Conservation (phyloP, 2,888 invertebrate species). For the Phrixothrix hirtus region DNA sequence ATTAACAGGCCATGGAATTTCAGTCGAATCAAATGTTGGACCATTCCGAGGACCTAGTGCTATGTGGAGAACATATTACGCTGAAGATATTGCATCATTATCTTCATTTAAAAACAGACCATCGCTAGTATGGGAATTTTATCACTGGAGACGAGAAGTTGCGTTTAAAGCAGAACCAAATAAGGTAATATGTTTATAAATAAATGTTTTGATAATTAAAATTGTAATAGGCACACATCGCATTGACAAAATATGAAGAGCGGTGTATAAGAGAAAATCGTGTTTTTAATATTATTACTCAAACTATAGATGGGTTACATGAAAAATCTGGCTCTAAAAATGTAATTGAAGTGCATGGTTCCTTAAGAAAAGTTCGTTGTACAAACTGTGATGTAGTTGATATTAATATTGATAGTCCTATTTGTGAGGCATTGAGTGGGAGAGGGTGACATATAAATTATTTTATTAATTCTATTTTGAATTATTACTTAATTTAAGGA, state of each 20-base stretch:
- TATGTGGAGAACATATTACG: constrained; percentile 76
- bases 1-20: constrained; percentile 94
- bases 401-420: constrained; percentile 73
- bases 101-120: constrained; percentile 73
- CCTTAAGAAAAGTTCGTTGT: constrained; percentile 77
- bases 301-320: constrained; percentile 96
- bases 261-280: constrained; percentile 65
- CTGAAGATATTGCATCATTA: constrained; percentile 69
- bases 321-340: constrained; percentile 81
- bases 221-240: constrained; percentile 64
- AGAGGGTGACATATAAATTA: constrained; percentile 60
- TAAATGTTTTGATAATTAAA: constrained; percentile 62
- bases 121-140: constrained; percentile 87
- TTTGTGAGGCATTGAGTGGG: constrained; percentile 71
- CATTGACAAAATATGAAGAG: constrained; percentile 74
- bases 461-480: constrained; percentile 1
- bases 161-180: constrained; percentile 73
- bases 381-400: constrained; percentile 70
- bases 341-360: constrained; percentile 89
- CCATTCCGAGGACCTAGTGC: constrained; percentile 86
- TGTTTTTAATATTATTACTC: constrained; percentile 79
- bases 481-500: constrained; percentile 37
- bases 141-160: constrained; percentile 81
- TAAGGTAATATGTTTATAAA: constrained; percentile 59
- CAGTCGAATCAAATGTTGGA: constrained; percentile 91